Evolutionary conservation across 2,113 vertebrate species (phyloP), one percentile per base, ranked within the genome.

Genomic region (Montifringilla adamsi): DNA sequence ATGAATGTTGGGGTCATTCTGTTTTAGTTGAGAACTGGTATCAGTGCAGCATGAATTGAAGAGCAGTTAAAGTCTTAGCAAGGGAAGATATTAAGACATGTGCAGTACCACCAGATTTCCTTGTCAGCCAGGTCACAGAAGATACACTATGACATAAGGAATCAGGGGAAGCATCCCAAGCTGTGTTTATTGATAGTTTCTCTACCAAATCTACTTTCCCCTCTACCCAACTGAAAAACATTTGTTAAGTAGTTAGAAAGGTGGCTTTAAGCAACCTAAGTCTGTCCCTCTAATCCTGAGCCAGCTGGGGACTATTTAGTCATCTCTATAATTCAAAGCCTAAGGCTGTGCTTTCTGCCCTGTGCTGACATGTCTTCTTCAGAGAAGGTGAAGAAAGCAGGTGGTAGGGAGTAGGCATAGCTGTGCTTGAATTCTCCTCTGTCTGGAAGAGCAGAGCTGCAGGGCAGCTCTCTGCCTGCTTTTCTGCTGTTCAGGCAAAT

Each of bases 401-500:
- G 49, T 94, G 84, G 52, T 78, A 56, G 66, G 47, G 77, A 84
- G 69, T 21, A 92, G 60, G 62, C 77, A 89, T 24, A 52, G 33
- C 39, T 21, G 20, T 49, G 39, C 62, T 59, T 90, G 76, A 64
- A 47, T 84, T 89, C 35, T 81, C 35, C 35, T 73, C 52, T 90
- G 50, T 73, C 75, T 81, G 64, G 64, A 92, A 87, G 9, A 60
- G 77, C 28, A 84, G 77, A 89, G 74, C 80, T 94, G 69, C 47
- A 87, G 76, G 91, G 86, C 80, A 94, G 49, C n/a, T 78, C 68
- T 78, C 80, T 70, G 52, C 68, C 47, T 92, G 87, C 33, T 91
- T 87, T 93, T 91, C 84, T 93, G 84, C 84, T 87, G 73, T 41
- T 94, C 60, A 92, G 80, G 69, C 94, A 91, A 84, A 94, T 39